Conservation (phyloP, 2,888 invertebrate genomes). For the Thyatira batis region DNA sequence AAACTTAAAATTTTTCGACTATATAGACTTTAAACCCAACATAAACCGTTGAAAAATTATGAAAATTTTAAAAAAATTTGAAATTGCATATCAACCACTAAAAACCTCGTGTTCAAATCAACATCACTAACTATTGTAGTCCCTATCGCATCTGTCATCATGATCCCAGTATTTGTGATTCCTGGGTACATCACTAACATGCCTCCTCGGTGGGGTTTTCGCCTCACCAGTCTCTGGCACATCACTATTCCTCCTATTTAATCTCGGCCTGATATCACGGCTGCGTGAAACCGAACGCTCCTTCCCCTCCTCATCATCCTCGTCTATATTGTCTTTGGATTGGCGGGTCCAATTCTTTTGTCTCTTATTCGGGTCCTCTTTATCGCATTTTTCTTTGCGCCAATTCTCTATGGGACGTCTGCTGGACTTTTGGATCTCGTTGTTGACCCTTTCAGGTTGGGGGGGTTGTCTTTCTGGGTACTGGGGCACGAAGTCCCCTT, state of each 20-base stretch:
- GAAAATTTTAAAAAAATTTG: background rate
- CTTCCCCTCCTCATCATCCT: slow-evolving; percentile 49
- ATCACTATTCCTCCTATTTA: slow-evolving; percentile 53
- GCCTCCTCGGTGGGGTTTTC: slow-evolving; percentile 48
- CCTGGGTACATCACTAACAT: slow-evolving; percentile 68
- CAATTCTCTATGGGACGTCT: slow-evolving; percentile 66
- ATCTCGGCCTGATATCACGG: slow-evolving; percentile 37
- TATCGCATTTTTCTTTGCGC: slow-evolving; percentile 61
- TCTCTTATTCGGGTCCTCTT: slow-evolving; percentile 57
- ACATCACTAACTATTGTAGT: slow-evolving; percentile 70
- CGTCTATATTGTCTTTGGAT: slow-evolving; percentile 60
- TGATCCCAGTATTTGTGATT: slow-evolving; percentile 77
- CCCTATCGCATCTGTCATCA: slow-evolving; percentile 73
- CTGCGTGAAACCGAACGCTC: slow-evolving; percentile 37
- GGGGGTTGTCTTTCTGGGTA: slow-evolving; percentile 22
- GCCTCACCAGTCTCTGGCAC: slow-evolving; percentile 26
- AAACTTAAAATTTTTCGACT: no score
- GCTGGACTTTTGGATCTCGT: slow-evolving; percentile 59
- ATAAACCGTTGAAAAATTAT: background rate
- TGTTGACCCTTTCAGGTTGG: slow-evolving; percentile 57
- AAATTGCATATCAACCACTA: background rate
- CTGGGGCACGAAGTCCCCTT: slow-evolving; percentile 51
- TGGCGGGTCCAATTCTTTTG: slow-evolving; percentile 59
- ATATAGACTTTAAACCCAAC: no score
- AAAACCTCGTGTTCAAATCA: background rate